Conservation (phyloP, 2,797 vertebrate species). For the Scolopax rusticola region DNA sequence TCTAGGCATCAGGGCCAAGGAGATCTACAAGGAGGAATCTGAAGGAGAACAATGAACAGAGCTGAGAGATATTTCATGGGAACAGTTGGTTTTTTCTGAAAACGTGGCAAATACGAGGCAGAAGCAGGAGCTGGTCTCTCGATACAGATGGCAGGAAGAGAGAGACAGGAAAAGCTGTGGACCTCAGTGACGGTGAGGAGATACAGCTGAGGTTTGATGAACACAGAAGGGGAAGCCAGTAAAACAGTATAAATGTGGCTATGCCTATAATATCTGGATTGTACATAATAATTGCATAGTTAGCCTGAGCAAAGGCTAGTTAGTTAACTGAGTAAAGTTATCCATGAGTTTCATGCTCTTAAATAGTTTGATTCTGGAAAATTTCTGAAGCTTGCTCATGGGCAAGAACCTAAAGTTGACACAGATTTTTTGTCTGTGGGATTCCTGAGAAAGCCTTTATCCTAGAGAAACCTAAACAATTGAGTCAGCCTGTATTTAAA, state of each 20-base stretch:
- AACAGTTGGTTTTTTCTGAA: not conserved
- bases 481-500: not conserved
- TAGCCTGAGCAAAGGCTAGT: not conserved
- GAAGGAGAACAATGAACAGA: not conserved
- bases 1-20: slow-evolving; percentile 29
- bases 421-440: not conserved
- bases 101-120: not conserved
- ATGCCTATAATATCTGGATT: not conserved
- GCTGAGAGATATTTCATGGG: not conserved
- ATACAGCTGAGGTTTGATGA: not conserved
- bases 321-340: not conserved
- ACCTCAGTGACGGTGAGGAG: not conserved
- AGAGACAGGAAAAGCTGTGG: not conserved
- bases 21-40: not conserved
- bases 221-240: not conserved
- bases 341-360: not conserved
- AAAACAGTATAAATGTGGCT: not conserved
- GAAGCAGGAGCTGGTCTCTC: not conserved
- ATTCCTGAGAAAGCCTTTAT: not conserved
- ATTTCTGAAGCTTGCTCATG: not conserved
- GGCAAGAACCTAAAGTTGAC: not conserved
- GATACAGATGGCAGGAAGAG: not conserved
- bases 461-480: not conserved
- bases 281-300: too few species aligned
- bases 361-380: not conserved